These are phyloP conservation scores for Digitonthophagus gazella DNA, from an alignment of 2,888 invertebrate genomes.

Conservation along the genomic window DNA sequence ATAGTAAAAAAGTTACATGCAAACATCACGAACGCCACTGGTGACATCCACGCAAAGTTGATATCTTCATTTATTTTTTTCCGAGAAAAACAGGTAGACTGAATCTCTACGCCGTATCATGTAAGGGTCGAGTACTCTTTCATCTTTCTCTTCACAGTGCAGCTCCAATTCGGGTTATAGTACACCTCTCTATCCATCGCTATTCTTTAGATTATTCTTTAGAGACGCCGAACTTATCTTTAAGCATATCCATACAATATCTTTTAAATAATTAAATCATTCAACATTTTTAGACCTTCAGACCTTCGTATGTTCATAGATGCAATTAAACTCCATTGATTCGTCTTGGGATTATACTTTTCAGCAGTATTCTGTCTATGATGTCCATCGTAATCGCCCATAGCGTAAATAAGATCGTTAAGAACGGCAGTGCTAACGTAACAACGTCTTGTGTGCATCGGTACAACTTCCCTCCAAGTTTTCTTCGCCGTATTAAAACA, in stretches of 20 bases:
- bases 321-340: conserved; percentile 85
- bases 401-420: conserved; percentile 76
- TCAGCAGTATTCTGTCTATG: conserved; percentile 85
- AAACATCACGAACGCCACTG: too few relatives aligned
- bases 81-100: too few relatives aligned
- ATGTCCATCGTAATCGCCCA: conserved; percentile 87
- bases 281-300: conserved; percentile 56
- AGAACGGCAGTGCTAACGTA: conserved; percentile 83
- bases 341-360: conserved; percentile 76
- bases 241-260: neutral
- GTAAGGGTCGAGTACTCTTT: too few relatives aligned
- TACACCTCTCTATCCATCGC: neutral
- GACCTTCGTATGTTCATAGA: conserved; percentile 88
- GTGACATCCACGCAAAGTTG: too few relatives aligned
- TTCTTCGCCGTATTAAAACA: conserved; percentile 85
- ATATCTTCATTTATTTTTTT: too few relatives aligned
- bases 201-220: too few relatives aligned
- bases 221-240: neutral
- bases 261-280: neutral
- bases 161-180: too few relatives aligned
- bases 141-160: too few relatives aligned
- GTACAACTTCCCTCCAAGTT: conserved; percentile 82
- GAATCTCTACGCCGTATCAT: too few relatives aligned
- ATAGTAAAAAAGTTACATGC: too few relatives aligned
- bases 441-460: conserved; percentile 86